Conservation (phyloP, 1,140 invertebrate species). For the Hyphantria cunea region DNA sequence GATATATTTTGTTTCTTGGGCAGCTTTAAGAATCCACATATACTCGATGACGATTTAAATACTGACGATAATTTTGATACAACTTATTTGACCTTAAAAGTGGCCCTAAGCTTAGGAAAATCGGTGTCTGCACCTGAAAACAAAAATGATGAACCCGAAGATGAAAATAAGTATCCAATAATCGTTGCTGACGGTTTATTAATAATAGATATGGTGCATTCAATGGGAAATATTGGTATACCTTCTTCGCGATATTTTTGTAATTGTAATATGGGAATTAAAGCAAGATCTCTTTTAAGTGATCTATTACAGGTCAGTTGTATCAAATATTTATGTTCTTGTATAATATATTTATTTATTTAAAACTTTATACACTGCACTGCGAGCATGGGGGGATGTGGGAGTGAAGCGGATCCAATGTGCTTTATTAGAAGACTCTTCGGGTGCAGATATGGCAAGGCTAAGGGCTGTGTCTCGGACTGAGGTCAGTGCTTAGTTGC, state of each 20-base stretch:
- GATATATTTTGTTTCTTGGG: constrained; percentile 66
- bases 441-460: too few relatives aligned
- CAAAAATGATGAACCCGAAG: constrained; percentile 16
- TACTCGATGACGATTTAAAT: constrained; percentile 42
- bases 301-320: constrained; percentile 27
- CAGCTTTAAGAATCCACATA: constrained; percentile 62
- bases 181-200: constrained; percentile 64
- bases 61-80: constrained; percentile 52
- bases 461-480: too few relatives aligned
- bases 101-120: constrained; percentile 52
- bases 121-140: constrained; percentile 19
- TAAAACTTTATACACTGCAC: too few relatives aligned
- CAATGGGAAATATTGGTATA: constrained; percentile 57
- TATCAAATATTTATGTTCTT: too few relatives aligned
- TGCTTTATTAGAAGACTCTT: too few relatives aligned
- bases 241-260: constrained; percentile 52
- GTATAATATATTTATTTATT: too few relatives aligned
- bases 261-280: constrained; percentile 49
- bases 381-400: too few relatives aligned
- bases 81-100: constrained; percentile 62
- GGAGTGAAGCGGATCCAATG: too few relatives aligned
- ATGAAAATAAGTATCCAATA: constrained; percentile 47
- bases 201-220: constrained; percentile 55
- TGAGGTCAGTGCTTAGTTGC: too few relatives aligned
- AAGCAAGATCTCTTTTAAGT: constrained; percentile 53